Conservation (phyloP, 1,140 invertebrate genomes). For the Aricia agestis region DNA sequence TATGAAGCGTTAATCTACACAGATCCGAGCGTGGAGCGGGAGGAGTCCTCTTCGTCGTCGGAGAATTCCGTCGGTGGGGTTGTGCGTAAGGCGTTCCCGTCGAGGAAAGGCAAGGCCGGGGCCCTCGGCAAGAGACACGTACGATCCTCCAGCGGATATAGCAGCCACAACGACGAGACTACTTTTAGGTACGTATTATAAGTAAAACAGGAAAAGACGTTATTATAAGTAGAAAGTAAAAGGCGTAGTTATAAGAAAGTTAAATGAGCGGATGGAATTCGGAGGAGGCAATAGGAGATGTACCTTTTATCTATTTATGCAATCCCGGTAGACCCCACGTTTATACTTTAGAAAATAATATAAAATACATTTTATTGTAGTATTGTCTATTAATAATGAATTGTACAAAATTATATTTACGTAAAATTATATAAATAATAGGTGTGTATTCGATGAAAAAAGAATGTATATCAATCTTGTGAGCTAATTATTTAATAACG, state of each 20-base stretch:
- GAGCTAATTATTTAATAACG: no score
- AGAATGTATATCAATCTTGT: no score
- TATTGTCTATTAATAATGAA: not conserved
- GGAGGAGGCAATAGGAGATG: not conserved
- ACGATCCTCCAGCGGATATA: slow-evolving; percentile 84
- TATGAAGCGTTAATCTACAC: slow-evolving; percentile 17
- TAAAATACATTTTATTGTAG: not conserved
- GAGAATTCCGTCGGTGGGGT: slow-evolving; percentile 82
- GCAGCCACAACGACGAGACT: slow-evolving; percentile 87
- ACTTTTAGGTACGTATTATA: slow-evolving; percentile 80
- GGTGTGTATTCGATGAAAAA: no score
- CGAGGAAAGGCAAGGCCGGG: slow-evolving; percentile 79
- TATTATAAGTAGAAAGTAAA: no score
- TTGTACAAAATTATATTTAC: not conserved
- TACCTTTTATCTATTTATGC: not conserved
- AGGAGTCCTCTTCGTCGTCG: slow-evolving; percentile 84
- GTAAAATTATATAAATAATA: not conserved
- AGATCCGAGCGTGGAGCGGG: slow-evolving; percentile 77
- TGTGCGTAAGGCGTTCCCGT: slow-evolving; percentile 80
- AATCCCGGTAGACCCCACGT: not conserved
- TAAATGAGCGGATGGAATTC: not conserved
- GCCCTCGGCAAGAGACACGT: slow-evolving; percentile 80
- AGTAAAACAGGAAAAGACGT: slow-evolving; percentile 26
- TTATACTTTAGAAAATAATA: not conserved
- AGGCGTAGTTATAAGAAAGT: no score